These are phyloP conservation scores for Pammene aurita DNA, from an alignment of 2,888 invertebrate genomes.

Conservation along the genomic window DNA sequence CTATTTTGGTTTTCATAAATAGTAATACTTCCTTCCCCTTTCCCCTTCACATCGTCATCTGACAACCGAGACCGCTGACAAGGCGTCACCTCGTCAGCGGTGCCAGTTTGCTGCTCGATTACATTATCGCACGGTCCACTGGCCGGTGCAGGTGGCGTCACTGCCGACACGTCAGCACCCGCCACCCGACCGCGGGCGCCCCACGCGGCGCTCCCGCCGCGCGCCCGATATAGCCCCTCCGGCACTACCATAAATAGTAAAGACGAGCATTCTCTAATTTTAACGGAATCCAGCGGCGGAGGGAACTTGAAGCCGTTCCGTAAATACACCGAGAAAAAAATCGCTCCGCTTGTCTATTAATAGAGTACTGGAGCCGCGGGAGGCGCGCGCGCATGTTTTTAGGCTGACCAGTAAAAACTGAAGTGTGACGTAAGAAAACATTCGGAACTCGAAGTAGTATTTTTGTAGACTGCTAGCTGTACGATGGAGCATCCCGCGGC, in stretches of 20 bases:
- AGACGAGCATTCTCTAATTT: slow-evolving; percentile 77
- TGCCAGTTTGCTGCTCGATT: slow-evolving; percentile 42
- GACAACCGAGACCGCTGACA: slow-evolving; percentile 20
- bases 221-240: slow-evolving; percentile 63
- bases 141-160: slow-evolving; percentile 3
- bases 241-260: slow-evolving; percentile 81
- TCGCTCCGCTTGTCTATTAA: slow-evolving; percentile 47
- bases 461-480: neutral
- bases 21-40: slow-evolving; percentile 52
- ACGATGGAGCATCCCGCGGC: slow-evolving; percentile 18
- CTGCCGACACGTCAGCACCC: neutral
- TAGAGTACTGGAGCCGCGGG: slow-evolving; percentile 48
- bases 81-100: slow-evolving; percentile 35
- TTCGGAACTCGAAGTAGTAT: slow-evolving; percentile 11
- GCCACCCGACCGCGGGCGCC: neutral
- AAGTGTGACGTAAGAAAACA: slow-evolving; percentile 23
- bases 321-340: slow-evolving; percentile 60
- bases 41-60: slow-evolving; percentile 47
- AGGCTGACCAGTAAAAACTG: slow-evolving; percentile 28
- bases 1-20: slow-evolving; percentile 73
- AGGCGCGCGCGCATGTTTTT: slow-evolving; percentile 33
- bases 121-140: slow-evolving; percentile 31
- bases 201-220: slow-evolving; percentile 39
- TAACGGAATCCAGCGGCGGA: slow-evolving; percentile 58
- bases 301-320: slow-evolving; percentile 53